Evolutionary conservation across 2,113 vertebrate species (phyloP).

Genomic region (Vimba vimba): DNA sequence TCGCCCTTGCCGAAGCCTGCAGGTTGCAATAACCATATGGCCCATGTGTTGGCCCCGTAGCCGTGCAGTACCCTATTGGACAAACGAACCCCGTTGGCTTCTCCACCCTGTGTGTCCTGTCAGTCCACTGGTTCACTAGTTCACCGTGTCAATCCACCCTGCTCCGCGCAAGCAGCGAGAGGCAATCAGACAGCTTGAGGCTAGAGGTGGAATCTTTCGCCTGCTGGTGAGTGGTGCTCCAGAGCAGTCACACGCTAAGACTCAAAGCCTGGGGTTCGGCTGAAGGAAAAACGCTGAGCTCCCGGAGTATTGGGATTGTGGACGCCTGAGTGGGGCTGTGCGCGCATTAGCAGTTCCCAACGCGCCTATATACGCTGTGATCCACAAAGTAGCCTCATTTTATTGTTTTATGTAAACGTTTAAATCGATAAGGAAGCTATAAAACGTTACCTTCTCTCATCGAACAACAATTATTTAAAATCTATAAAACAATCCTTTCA

Average conservation of each 20-base stretch:
- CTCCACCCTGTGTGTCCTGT: slow-evolving; percentile 59
- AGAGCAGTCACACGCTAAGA: slow-evolving; percentile 48
- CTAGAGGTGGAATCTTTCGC: slow-evolving; percentile 57
- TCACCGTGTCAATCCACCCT: slow-evolving; percentile 59
- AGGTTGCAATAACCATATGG: slow-evolving; percentile 61
- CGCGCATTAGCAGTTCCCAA: background rate
- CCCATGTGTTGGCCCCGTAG: slow-evolving; percentile 54
- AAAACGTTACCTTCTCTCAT: background rate
- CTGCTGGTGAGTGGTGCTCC: slow-evolving; percentile 55
- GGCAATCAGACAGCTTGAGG: slow-evolving; percentile 51
- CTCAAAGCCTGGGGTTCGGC: slow-evolving; percentile 46
- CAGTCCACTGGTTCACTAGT: slow-evolving; percentile 60
- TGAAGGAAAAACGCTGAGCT: slow-evolving; percentile 37
- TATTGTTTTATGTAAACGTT: slow-evolving; percentile 2
- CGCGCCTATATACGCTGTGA: background rate
- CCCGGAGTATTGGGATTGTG: slow-evolving; percentile 16
- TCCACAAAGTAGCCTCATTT: slow-evolving; percentile 3
- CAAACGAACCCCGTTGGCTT: slow-evolving; percentile 55
- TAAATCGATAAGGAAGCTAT: slow-evolving; percentile 20
- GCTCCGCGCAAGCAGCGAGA: slow-evolving; percentile 54
- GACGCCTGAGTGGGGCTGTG: background rate
- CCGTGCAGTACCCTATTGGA: slow-evolving; percentile 57
- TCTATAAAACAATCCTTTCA: slow-evolving; percentile 29
- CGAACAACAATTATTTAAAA: slow-evolving; percentile 1
- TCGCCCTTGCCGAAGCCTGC: slow-evolving; percentile 48